Evolutionary conservation across 2,888 invertebrate genomes (phyloP).

Genomic region (Aradus depressus): DNA sequence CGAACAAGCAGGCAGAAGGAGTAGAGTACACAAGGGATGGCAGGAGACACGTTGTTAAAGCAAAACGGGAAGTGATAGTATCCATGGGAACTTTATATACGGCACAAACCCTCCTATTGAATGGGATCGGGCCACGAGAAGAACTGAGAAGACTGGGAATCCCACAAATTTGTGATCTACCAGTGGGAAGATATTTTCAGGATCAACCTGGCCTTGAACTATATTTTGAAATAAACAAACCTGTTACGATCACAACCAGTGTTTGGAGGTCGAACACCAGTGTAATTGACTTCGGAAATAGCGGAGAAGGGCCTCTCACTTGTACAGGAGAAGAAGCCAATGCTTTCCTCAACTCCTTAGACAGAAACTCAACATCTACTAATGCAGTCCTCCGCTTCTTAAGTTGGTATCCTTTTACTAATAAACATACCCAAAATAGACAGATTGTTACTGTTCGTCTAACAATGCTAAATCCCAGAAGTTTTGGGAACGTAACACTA

Average conservation of each 20-base stretch:
- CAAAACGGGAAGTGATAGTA: too few relatives aligned
- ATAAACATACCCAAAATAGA: too few relatives aligned
- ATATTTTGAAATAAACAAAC: too few relatives aligned
- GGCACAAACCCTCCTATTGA: too few relatives aligned
- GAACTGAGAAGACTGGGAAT: neutral
- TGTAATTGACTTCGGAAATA: neutral
- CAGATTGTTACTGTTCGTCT: neutral
- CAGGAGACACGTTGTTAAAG: too few relatives aligned
- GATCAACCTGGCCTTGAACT: neutral
- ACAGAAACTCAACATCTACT: neutral
- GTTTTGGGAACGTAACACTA: neutral
- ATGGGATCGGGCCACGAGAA: too few relatives aligned
- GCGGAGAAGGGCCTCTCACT: neutral
- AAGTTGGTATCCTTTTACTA: too few relatives aligned
- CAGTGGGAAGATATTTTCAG: conserved; percentile 6
- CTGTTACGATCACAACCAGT: neutral
- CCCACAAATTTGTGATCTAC: conserved; percentile 2
- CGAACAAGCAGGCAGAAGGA: too few relatives aligned
- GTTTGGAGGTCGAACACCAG: neutral
- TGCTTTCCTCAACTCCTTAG: neutral
- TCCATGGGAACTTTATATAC: too few relatives aligned
- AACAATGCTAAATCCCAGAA: neutral
- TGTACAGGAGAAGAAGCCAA: neutral
- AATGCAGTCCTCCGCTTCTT: too few relatives aligned
- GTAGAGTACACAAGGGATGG: too few relatives aligned